Conservation (phyloP, 2,113 vertebrate genomes). For the Caretta caretta region DNA sequence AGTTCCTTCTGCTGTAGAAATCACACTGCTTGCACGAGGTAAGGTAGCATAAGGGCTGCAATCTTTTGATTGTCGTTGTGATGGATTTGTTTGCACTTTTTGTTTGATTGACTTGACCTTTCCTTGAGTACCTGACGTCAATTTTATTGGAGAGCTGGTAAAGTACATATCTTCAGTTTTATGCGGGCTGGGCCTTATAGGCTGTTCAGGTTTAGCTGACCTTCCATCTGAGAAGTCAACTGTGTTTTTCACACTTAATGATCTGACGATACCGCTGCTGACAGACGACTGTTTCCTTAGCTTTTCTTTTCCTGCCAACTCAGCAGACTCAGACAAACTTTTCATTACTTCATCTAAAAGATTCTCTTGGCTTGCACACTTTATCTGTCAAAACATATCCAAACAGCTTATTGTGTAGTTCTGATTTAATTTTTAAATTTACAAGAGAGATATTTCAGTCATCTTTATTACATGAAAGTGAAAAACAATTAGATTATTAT, state of each 20-base stretch:
- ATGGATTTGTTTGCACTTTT: slow-evolving; percentile 75
- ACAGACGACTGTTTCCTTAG: slow-evolving; percentile 60
- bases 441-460: not conserved
- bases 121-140: slow-evolving; percentile 79
- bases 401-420: not conserved
- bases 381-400: slow-evolving; percentile 65
- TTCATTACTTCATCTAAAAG: slow-evolving; percentile 91
- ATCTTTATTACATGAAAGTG: not conserved
- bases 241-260: slow-evolving; percentile 86
- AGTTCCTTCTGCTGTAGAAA: slow-evolving; percentile 96
- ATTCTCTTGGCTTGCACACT: slow-evolving; percentile 92
- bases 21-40: slow-evolving; percentile 97
- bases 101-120: slow-evolving; percentile 87
- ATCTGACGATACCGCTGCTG: slow-evolving; percentile 86
- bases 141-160: slow-evolving; percentile 81
- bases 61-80: slow-evolving; percentile 84
- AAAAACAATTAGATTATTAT: not conserved
- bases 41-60: slow-evolving; percentile 87
- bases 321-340: slow-evolving; percentile 85
- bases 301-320: slow-evolving; percentile 85
- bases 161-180: slow-evolving; percentile 89
- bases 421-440: not conserved
- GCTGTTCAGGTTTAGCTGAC: slow-evolving; percentile 75
- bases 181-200: slow-evolving; percentile 78
- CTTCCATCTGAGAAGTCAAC: slow-evolving; percentile 78